Evolutionary conservation across 2,888 invertebrate genomes (phyloP), one percentile per base, ranked within the genome.

Genomic region (Phragmatobia fuliginosa): DNA sequence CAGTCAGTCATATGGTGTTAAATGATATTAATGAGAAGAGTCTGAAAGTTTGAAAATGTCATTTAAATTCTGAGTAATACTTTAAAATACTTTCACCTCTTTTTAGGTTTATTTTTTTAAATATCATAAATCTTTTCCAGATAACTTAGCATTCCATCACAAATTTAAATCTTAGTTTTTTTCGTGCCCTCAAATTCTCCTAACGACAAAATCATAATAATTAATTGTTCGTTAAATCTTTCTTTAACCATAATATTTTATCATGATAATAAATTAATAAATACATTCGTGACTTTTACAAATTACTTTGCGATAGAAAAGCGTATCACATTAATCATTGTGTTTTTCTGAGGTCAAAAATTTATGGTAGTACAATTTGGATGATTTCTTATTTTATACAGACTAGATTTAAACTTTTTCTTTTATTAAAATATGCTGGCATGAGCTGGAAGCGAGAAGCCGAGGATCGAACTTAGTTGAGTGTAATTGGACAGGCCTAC

Each of bases 281-380:
- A 60, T 66, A 58, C 28, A 21, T n/a, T 66, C 61, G 28, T 56
- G 21, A 66, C 64, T 76, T 80, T 76, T 71, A 69, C 74, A 76
- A 76, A 56, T 66, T 56, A 58, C 62, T 68, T 67, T 49, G n/a
- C 62, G 49, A 68, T 65, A 66, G 68, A 75, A 71, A 75, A 65
- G 68, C 28, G 64, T 59, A 68, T 62, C 45, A 76, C 78, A 74
- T 84, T 77, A 79, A 85, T 84, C 84, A 85, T 77, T 33, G 58
- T 67, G 68, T 73, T 79, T 72, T 75, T 70, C 74, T 76, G 75
- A 41, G 59, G 71, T 36, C 62, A 75, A 75, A 75, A 67, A 52
- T 66, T 68, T 63, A 62, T 66, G 25, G 33, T 56, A 59, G 33
- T 28, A 10, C 33, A 74, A 74, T 74, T 66, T 25, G 70, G 32